Evolutionary conservation across 64 coral and sea anemone genomes (phyloP), one percentile per base, ranked within the genome.

Genomic region (Montipora sp.): DNA sequence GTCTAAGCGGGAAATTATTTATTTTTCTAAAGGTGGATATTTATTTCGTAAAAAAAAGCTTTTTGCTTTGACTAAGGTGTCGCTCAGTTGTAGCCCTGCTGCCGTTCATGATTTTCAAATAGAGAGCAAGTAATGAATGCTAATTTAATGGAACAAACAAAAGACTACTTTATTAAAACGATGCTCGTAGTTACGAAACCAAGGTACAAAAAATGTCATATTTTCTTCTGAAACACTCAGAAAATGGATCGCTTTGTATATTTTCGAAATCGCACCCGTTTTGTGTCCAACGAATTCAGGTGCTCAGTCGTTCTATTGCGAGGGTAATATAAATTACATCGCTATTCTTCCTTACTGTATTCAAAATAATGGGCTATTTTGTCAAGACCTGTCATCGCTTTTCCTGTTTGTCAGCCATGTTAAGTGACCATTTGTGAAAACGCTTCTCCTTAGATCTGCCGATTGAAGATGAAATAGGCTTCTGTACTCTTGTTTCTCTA

Each of bases 81-180:
- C 3, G 13, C 63, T 55, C 51, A 36, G 36, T 48, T 61, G 24
- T 27, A 43, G 55, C 21, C 8, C 80, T n/a, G 43, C 19, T 83
- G 65, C 47, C 19, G 67, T 67, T 16, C 59, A 0, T 36, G 18
- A 47, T 83, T 67, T 8, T 47, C 2, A 12, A 48, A 72, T 20
- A 85, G 46, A 23, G 46, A 18, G 65, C 47, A 16, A 67, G n/a
- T 49, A 48, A 72, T 47, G 46, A 71, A 85, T 85, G 65, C 65
- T 85, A 85, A 70, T 85, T 85, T 71, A 70, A 85, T 85, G 36
- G 66, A 71, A 1, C 46, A 7, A 85, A 85, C 82, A 85, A 85
- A 85, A 48, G 82, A 18, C 3, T 19, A 49, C 45, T 85, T 71
- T 72, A 85, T 85, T 83, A 63, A 22, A 48, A 18, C 12, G 16